Percentiles rank a stretch among this genome's conserved stretches.
Conservation (phyloP, 2,888 invertebrate genomes). For the Synergus gifuensis region DNA sequence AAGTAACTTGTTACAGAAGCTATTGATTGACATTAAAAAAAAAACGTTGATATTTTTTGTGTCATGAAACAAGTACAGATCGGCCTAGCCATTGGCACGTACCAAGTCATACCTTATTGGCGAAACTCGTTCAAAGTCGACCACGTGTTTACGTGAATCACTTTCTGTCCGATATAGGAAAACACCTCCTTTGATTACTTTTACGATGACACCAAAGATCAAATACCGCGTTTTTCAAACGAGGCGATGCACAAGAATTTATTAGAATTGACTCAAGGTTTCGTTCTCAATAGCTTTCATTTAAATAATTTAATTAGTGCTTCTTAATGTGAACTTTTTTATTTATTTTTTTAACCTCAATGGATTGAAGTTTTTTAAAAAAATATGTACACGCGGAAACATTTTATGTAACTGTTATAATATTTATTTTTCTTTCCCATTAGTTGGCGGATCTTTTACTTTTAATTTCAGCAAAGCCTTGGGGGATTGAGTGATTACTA, state of each 20-base stretch:
- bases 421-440: background rate
- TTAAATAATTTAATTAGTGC: background rate
- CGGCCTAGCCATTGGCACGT: slow-evolving; percentile 35
- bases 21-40: slow-evolving; percentile 14
- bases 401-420: background rate
- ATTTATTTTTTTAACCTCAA: background rate
- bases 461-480: background rate
- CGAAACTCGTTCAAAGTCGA: slow-evolving; percentile 62
- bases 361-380: background rate
- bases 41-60: background rate
- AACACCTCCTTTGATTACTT: slow-evolving; percentile 5
- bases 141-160: slow-evolving; percentile 54
- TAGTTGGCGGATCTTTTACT: background rate
- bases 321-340: background rate
- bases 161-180: slow-evolving; percentile 41
- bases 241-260: slow-evolving; percentile 9
- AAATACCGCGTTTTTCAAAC: slow-evolving; percentile 2
- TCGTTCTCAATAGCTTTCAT: slow-evolving; percentile 15
- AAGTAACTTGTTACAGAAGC: slow-evolving; percentile 18
- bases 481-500: background rate
- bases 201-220: slow-evolving; percentile 32
- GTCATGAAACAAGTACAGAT: slow-evolving; percentile 49
- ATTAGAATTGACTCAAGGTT: slow-evolving; percentile 19
- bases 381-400: background rate
- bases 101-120: slow-evolving; percentile 56